These are phyloP conservation scores for Fistularia tabacaria DNA, from an alignment of 2,797 vertebrate genomes.

Conservation along the genomic window DNA sequence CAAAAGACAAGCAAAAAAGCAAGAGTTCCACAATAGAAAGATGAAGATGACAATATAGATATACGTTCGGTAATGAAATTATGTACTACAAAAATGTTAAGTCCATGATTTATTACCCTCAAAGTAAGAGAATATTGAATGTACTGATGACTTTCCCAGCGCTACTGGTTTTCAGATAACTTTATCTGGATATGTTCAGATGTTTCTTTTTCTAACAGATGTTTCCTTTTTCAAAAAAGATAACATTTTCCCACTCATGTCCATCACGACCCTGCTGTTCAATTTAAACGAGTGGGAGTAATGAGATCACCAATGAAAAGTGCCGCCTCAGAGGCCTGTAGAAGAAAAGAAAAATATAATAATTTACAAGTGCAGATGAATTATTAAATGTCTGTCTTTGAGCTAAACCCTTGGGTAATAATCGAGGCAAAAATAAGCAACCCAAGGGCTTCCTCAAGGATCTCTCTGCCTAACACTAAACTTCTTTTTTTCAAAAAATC, in stretches of 20 bases:
- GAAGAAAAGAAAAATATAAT: constrained; percentile 33
- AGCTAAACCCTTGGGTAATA: constrained; percentile 59
- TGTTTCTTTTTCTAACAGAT: not conserved
- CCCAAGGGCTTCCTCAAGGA: constrained; percentile 56
- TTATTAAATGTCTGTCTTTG: constrained; percentile 68
- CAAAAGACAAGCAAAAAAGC: too few species aligned
- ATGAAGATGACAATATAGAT: too few species aligned
- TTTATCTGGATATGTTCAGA: constrained; percentile 5
- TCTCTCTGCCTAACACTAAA: constrained; percentile 47
- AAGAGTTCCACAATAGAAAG: too few species aligned
- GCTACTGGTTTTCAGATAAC: constrained; percentile 13
- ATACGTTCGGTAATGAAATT: too few species aligned
- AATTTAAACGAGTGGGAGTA: constrained; percentile 21
- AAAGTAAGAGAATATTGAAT: too few species aligned
- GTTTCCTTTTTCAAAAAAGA: constrained; percentile 1
- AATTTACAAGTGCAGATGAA: constrained; percentile 59
- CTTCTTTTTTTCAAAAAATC: constrained; percentile 17
- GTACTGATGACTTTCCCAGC: not conserved
- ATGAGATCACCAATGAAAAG: constrained; percentile 22
- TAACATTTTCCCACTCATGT: not conserved
- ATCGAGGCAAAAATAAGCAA: constrained; percentile 67
- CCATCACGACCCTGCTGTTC: constrained; percentile 1
- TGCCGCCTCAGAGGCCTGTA: constrained; percentile 29
- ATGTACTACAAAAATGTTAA: too few species aligned
- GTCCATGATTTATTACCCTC: too few species aligned